Evolutionary conservation across 2,888 invertebrate species (phyloP), one percentile per base, ranked within the genome.

Genomic region (Stenolophus ochropezus): DNA sequence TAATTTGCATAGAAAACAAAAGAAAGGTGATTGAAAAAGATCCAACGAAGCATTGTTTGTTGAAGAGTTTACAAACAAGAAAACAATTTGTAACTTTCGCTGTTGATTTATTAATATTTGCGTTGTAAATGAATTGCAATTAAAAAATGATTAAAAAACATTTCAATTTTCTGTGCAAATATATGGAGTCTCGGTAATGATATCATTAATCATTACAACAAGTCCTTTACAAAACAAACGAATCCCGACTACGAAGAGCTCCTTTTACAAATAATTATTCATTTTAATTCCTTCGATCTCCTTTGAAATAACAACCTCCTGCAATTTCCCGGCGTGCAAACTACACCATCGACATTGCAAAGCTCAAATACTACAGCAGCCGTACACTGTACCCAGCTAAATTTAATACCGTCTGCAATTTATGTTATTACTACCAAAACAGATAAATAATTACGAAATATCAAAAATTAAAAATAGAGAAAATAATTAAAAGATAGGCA

Each of bases 121-220:
- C 61, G 23, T 61, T 61, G 61, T 61, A 61, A 61, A 61, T 61
- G 61, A 61, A 61, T 61, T 61, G 61, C 61, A 61, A 61, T 61
- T 61, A 61, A 61, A 61, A 61, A 61, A 61, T 61, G 61, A 61
- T 61, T 61, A 61, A 61, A 61, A 61, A 61, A 61, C 61, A 61
- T 61, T 61, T 23, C 61, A 61, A 61, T 61, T 61, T 61, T 25
- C 61, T 61, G 11, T 61, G 61, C 69, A 69, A 69, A 69, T 69
- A 69, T 20, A 69, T 69, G 69, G 42, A 33, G 69, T 69, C 18
- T 20, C 42, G 69, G 47, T 69, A 69, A 69, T 69, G 69, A 69
- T 47, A 42, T 69, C 69, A 69, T 69, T 69, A 69, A 69, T 69
- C 69, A 69, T 69, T 69, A 47, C 69, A 69, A 69, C 69, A 69